A percentile compares a stretch with the other conserved stretches of the same genome.
These are phyloP conservation scores for Nymphalis urticae DNA, from an alignment of 2,888 invertebrate genomes.

Conservation along the genomic window DNA sequence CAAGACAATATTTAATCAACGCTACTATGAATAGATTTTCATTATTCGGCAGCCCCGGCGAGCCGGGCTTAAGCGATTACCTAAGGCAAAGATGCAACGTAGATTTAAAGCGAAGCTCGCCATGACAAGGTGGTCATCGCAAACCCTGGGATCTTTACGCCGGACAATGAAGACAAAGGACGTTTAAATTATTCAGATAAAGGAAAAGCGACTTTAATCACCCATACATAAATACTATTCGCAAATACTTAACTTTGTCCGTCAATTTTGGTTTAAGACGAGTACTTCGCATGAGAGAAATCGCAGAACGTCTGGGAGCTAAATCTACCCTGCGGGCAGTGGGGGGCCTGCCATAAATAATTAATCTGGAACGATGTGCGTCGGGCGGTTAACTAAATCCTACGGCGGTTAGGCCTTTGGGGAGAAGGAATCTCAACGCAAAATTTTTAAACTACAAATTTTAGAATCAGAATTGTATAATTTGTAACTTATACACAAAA, in stretches of 20 bases:
- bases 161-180: conserved; percentile 79
- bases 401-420: conserved; percentile 50
- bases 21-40: conserved; percentile 61
- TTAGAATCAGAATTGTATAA: not conserved
- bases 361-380: conserved; percentile 77
- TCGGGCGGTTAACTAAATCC: conserved; percentile 73
- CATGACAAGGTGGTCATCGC: conserved; percentile 81
- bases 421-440: conserved; percentile 16
- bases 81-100: conserved; percentile 76
- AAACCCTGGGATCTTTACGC: conserved; percentile 73
- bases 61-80: conserved; percentile 74
- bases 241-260: conserved; percentile 72
- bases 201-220: conserved; percentile 73
- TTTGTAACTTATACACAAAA: too few species aligned
- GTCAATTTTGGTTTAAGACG: conserved; percentile 76
- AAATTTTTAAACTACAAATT: conserved; percentile 10
- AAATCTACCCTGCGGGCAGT: conserved; percentile 68
- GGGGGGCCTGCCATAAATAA: conserved; percentile 75
- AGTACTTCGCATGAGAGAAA: conserved; percentile 78
- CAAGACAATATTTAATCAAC: conserved; percentile 41
- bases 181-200: conserved; percentile 74
- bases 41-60: conserved; percentile 59
- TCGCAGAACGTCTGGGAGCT: conserved; percentile 75
- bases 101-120: conserved; percentile 75
- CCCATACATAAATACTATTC: conserved; percentile 61